Evolutionary conservation across 1,140 invertebrate species (phyloP).

Genomic region (Trialeurodes vaporariorum): DNA sequence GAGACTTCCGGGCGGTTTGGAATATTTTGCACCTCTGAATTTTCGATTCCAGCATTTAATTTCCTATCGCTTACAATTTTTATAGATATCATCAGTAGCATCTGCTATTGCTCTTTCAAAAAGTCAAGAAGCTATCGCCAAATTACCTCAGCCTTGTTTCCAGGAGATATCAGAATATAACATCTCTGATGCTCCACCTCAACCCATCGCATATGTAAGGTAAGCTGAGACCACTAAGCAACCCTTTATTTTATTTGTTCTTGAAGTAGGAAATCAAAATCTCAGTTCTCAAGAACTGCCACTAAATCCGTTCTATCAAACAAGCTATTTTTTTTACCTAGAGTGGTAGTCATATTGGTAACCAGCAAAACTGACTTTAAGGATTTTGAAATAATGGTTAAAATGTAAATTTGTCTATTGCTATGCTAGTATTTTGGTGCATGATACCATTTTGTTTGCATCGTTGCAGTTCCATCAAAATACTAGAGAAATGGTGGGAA

Average conservation of each 20-base stretch:
- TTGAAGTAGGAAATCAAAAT: neutral
- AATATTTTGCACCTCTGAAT: neutral
- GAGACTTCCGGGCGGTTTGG: neutral
- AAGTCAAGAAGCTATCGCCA: slow-evolving; percentile 27
- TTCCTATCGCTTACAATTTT: neutral
- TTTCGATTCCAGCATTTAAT: neutral
- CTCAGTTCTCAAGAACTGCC: neutral
- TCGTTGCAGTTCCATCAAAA: too few relatives aligned
- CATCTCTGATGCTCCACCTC: slow-evolving; percentile 63
- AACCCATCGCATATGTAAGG: slow-evolving; percentile 63
- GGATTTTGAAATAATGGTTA: too few relatives aligned
- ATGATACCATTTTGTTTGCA: too few relatives aligned
- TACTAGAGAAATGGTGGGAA: too few relatives aligned
- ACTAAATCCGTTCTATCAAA: neutral
- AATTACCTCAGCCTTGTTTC: slow-evolving; percentile 72
- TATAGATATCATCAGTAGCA: slow-evolving; percentile 9
- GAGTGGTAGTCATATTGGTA: too few relatives aligned
- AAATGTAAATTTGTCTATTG: too few relatives aligned
- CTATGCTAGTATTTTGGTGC: too few relatives aligned
- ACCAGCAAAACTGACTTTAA: too few relatives aligned
- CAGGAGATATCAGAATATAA: slow-evolving; percentile 65
- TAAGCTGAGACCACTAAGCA: slow-evolving; percentile 13
- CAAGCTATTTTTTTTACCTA: neutral
- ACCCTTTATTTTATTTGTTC: slow-evolving; percentile 9
- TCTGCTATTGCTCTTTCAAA: slow-evolving; percentile 16